A percentile compares a stretch with the other conserved stretches of the same genome.
phyloP scores from a whole-genome alignment of 1,140 invertebrate genomes.

The Bactericera cockerelli region DNA sequence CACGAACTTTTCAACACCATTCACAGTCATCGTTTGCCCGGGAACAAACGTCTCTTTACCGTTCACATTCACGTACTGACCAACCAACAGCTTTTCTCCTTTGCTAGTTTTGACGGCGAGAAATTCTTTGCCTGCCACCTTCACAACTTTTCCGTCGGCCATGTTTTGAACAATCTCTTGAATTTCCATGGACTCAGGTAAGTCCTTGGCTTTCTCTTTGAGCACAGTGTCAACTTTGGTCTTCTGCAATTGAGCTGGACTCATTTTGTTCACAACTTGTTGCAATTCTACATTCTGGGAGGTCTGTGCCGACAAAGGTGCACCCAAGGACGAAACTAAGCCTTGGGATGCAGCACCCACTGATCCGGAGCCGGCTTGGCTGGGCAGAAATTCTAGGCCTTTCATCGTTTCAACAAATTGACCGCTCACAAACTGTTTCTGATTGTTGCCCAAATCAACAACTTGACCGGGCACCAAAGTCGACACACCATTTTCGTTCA shows the following conservation, averaged over 20 bases:
- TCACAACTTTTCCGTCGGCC: neutral
- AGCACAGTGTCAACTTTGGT: neutral
- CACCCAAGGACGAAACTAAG: neutral
- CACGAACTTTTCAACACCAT: conserved; percentile 51
- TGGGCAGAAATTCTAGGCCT: conserved; percentile 50
- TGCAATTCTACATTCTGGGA: neutral
- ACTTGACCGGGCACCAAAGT: conserved; percentile 45
- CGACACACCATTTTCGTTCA: conserved; percentile 25
- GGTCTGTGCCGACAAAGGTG: neutral
- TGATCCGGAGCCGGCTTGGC: conserved; percentile 48
- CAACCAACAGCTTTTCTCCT: conserved; percentile 48
- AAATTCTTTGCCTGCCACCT: conserved; percentile 39
- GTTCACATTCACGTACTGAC: conserved; percentile 38
- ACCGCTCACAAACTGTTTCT: conserved; percentile 51
- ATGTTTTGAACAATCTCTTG: neutral
- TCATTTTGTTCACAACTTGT: neutral
- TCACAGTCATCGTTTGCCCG: conserved; percentile 48
- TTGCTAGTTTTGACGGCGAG: conserved; percentile 51
- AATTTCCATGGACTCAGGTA: neutral
- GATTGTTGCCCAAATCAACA: conserved; percentile 41
- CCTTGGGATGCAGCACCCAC: conserved; percentile 25
- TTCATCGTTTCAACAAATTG: conserved; percentile 54
- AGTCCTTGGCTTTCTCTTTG: neutral
- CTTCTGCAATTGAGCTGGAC: neutral
- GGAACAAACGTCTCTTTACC: conserved; percentile 47